Percentiles rank a stretch among this genome's conserved stretches.
phyloP scores from a whole-genome alignment of 2,113 vertebrate species.

The Corythaixoides concolor region DNA sequence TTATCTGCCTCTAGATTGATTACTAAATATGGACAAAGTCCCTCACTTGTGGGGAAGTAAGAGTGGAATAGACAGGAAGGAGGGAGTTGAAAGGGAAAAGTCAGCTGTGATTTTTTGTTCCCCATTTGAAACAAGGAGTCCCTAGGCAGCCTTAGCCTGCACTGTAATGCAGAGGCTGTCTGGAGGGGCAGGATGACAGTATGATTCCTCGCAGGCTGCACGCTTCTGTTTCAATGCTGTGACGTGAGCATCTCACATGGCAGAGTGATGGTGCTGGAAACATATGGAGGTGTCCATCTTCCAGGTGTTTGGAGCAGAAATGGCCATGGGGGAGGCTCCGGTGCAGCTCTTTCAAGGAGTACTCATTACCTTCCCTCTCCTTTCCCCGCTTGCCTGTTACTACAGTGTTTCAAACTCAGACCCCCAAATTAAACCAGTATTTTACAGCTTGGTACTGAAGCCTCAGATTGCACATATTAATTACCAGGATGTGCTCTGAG shows the following conservation, averaged over 20 bases:
- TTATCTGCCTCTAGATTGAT: background rate
- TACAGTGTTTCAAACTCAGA: background rate
- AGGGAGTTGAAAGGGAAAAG: background rate
- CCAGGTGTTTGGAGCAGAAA: conserved; percentile 12
- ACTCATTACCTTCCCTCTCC: background rate
- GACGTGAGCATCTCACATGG: background rate
- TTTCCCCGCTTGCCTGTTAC: background rate
- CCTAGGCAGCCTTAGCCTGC: background rate
- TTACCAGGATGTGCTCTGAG: background rate
- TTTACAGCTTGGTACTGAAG: conserved; percentile 15
- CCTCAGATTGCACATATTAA: background rate
- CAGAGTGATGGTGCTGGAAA: background rate
- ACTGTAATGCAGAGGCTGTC: background rate
- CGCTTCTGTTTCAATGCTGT: background rate
- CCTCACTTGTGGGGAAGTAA: background rate
- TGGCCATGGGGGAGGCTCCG: background rate
- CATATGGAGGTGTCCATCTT: background rate
- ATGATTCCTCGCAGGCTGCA: background rate
- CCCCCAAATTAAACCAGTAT: background rate
- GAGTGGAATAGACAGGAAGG: background rate
- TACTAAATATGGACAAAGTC: background rate
- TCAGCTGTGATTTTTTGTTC: background rate
- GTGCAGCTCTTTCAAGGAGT: background rate
- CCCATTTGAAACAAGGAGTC: background rate
- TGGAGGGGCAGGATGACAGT: conserved; percentile 5